Evolutionary conservation across 2,888 invertebrate genomes (phyloP), one percentile per base, ranked within the genome.

Genomic region (Asteroscopus sphinx): DNA sequence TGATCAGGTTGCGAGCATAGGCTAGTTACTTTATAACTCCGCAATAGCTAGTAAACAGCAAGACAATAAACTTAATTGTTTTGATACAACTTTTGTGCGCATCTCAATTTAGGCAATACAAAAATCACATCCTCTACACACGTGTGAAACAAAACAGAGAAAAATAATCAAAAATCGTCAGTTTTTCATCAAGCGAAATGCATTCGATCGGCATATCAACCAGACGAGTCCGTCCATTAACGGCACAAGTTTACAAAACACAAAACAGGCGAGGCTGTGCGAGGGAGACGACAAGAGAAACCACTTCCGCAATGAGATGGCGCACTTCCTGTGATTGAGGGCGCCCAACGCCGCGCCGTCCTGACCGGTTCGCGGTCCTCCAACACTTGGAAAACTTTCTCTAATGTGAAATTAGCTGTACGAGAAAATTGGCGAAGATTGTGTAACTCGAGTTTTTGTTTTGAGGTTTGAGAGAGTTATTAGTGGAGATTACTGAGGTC

Each of bases 321-420:
- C 91, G 94, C 94, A 94, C 94, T 94, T 93, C 94, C 94, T 93
- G 93, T 94, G 94, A 94, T 94, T 94, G 94, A 92, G 91, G 87
- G 81, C 81, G 79, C 73, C 79, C 76, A 79, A 83, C 73, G 82
- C 62, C 73, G 63, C 73, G 82, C 62, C 73, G 63, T 51, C 62
- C 63, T 72, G 76, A 65, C 77, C 79, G 69, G 59, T 68, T 66
- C 69, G 72, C 56, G 58, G 68, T 62, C 69, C 69, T 58, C 69
- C 69, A 56, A 70, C 54, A 63, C 67, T 64, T 64, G 59, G 47
- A 57, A 62, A 76, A 78, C 68, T 76, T 78, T 67, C 63, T 69
- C 73, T 73, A 68, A 77, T 77, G 71, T 68, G 47, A 76, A 77
- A 77, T 77, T 77, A 77, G 76, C 73, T 64, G 60, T 68, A 62